Base-by-base conservation (phyloP, 2,888 invertebrate species). In the Gortyna flavago region DNA sequence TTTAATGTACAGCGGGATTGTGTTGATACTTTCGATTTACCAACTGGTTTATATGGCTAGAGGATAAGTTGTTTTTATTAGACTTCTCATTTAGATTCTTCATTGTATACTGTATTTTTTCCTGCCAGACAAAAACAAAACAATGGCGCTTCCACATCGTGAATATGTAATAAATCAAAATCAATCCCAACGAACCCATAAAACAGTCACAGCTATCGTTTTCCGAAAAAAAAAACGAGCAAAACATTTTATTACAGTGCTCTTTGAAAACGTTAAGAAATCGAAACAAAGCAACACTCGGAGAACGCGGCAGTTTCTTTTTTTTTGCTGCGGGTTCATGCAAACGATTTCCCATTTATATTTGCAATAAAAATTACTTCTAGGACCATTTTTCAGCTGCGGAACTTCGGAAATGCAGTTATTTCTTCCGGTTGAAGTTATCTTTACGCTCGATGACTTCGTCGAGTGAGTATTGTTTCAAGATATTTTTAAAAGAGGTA, bases 311-410 rank as follows among this genome's bases (percentile, higher is more conserved):
- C 65, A 35, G 61, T 71, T 72, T 64, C 25, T 5, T 51, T 77
- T 70, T 84, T 81, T 76, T 80, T 21, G n/a, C 29, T 11, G n/a
- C 16, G 44, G 4, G 59, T 84, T 77, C 69, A 70, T 64, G 65
- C 80, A 67, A 78, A 75, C 68, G 72, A 84, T 80, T 80, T 70
- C 29, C 71, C 64, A 51, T 83, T 75, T 79, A 66, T 76, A 76
- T 79, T 81, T 83, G 70, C 62, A 79, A 85, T 85, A 77, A 77
- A 87, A 85, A 80, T 75, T 74, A 85, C 79, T 78, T 76, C 25
- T 59, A 25, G 41, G 5, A 72, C 68, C 71, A 79, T 79, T 80
- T 67, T 74, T 80, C 72, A 74, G 65, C 65, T 69, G 59, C 67
- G 9, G 38, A 76, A 71, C 67, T 69, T 77, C 44, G 35, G 57